Evolutionary conservation across 2,797 vertebrate genomes (phyloP).

Genomic region (Leontopithecus rosalia): DNA sequence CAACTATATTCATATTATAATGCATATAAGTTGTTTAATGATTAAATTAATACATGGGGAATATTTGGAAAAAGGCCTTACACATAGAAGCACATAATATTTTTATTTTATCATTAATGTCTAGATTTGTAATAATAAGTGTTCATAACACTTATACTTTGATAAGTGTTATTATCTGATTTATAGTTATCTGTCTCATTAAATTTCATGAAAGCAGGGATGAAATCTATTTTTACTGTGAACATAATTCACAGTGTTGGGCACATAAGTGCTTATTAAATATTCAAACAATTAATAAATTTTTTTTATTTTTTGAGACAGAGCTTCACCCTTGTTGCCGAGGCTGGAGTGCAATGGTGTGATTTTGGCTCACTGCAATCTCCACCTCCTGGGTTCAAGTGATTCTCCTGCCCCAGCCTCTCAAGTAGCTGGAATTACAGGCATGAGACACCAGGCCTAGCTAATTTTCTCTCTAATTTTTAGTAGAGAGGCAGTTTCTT

Average conservation of each 20-base stretch:
- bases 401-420: too few relatives aligned
- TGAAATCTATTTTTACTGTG: neutral
- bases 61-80: neutral
- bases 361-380: too few relatives aligned
- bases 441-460: too few relatives aligned
- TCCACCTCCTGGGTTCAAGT: too few relatives aligned
- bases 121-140: conserved; percentile 9
- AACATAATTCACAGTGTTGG: neutral
- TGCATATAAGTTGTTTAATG: neutral
- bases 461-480: too few relatives aligned
- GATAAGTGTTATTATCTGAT: neutral
- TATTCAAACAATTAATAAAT: neutral
- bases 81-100: neutral
- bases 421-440: too few relatives aligned
- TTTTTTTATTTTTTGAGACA: too few relatives aligned
- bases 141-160: too few relatives aligned
- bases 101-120: neutral
- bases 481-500: too few relatives aligned
- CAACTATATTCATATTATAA: neutral
- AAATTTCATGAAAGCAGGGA: neutral
- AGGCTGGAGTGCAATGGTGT: too few relatives aligned
- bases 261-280: neutral
- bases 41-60: neutral
- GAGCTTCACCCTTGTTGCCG: too few relatives aligned
- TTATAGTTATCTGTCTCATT: neutral